A percentile compares a stretch with the other conserved stretches of the same genome.
Evolutionary conservation across 2,888 invertebrate genomes (phyloP).

Genomic region (Diachrysia chrysitis): DNA sequence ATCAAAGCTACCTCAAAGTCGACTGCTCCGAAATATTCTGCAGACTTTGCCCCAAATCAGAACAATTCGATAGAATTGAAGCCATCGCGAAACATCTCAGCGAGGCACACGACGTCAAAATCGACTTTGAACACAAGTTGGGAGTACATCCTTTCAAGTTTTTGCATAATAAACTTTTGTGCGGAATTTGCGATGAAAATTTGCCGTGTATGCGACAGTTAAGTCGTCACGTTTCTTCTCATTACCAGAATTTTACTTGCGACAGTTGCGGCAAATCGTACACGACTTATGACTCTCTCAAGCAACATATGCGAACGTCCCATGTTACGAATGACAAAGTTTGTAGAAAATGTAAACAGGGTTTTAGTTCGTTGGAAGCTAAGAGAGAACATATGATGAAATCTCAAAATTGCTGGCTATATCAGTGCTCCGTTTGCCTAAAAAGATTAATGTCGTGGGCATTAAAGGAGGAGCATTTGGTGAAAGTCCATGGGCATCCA

Average conservation of each 20-base stretch:
- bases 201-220: constrained; percentile 74
- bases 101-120: constrained; percentile 65
- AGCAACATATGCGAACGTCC: constrained; percentile 73
- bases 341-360: constrained; percentile 77
- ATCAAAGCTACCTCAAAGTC: constrained; percentile 76
- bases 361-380: constrained; percentile 70
- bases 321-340: constrained; percentile 71
- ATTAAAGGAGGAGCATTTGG: constrained; percentile 73
- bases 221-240: constrained; percentile 78
- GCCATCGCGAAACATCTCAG: constrained; percentile 73
- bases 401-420: constrained; percentile 75
- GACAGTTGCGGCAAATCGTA: constrained; percentile 82
- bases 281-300: constrained; percentile 73
- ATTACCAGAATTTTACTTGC: constrained; percentile 79
- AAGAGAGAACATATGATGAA: constrained; percentile 71
- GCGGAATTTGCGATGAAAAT: constrained; percentile 75
- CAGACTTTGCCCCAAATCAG: constrained; percentile 67
- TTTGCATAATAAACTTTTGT: constrained; percentile 70
- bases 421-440: constrained; percentile 75
- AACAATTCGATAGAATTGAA: constrained; percentile 66
- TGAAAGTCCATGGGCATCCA: constrained; percentile 68
- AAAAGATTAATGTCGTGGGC: constrained; percentile 75
- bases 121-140: constrained; percentile 69
- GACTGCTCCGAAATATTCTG: constrained; percentile 79
- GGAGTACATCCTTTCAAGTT: constrained; percentile 79